Evolutionary conservation across 2,888 invertebrate genomes (phyloP).

Genomic region (Apoda limacodes): DNA sequence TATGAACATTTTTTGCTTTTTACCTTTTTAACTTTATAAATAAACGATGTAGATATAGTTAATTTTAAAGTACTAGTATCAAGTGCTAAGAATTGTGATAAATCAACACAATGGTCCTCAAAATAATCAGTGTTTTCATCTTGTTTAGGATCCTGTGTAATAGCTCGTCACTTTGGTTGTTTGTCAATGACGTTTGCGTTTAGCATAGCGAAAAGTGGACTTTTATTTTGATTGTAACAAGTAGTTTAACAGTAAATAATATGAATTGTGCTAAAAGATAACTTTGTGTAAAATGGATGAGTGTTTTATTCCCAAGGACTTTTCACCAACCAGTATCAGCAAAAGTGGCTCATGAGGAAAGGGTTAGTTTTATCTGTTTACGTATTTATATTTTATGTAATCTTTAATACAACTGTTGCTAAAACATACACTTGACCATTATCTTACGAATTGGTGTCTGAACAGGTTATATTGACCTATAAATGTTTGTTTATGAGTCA

Average conservation of each 20-base stretch:
- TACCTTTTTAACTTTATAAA: constrained; percentile 66
- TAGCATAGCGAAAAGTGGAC: constrained; percentile 68
- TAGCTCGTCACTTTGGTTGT: constrained; percentile 67
- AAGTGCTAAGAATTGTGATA: constrained; percentile 66
- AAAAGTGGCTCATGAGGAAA: constrained; percentile 68
- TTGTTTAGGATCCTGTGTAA: constrained; percentile 62
- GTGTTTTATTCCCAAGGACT: constrained; percentile 55
- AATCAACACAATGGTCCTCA: constrained; percentile 49
- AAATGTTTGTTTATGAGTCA: not conserved
- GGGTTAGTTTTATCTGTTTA: constrained; percentile 65
- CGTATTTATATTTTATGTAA: no score
- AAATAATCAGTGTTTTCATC: constrained; percentile 58
- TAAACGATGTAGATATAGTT: constrained; percentile 51
- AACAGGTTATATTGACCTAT: constrained; percentile 37
- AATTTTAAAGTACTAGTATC: constrained; percentile 55
- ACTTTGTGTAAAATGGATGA: constrained; percentile 65
- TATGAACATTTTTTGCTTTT: constrained; percentile 64
- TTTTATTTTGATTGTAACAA: constrained; percentile 67
- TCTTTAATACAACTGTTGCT: no score
- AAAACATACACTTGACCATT: no score
- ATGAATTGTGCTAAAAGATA: constrained; percentile 56
- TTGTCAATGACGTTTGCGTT: constrained; percentile 70
- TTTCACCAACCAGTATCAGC: constrained; percentile 58
- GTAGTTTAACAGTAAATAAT: constrained; percentile 60
- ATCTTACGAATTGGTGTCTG: no score